Percentiles rank a stretch among this genome's conserved stretches.
Conservation (phyloP, 2,113 vertebrate species). For the Otolemur garnettii region DNA sequence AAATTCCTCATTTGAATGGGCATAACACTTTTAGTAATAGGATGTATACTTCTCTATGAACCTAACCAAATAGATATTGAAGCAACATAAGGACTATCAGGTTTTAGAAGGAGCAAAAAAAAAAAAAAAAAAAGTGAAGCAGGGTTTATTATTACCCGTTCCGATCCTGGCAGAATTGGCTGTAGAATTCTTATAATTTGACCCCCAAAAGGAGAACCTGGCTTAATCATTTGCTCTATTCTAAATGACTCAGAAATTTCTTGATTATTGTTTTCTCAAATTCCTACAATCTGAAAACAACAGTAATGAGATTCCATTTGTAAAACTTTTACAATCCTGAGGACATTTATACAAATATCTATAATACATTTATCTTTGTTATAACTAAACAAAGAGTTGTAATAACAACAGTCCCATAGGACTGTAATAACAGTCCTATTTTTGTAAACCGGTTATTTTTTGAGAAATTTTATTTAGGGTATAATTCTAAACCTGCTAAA, state of each 20-base stretch:
- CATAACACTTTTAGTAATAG: neutral
- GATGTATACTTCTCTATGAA: neutral
- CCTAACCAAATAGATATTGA: neutral
- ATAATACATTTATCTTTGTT: slow-evolving; percentile 20
- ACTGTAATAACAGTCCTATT: neutral
- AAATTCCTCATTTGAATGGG: neutral
- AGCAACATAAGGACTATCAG: neutral
- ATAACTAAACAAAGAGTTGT: neutral
- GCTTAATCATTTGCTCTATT: neutral
- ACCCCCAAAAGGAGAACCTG: neutral
- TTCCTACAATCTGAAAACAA: neutral
- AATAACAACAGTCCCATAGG: no score
- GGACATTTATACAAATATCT: neutral
- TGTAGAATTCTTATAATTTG: neutral
- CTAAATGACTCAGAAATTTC: neutral
- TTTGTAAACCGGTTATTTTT: neutral
- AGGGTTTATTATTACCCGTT: neutral
- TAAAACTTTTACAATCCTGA: neutral
- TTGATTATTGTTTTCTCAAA: neutral
- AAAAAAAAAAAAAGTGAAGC: neutral
- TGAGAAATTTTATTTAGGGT: neutral
- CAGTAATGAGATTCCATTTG: neutral
- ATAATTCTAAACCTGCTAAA: neutral
- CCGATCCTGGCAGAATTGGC: neutral
- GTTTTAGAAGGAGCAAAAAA: neutral